Percentiles rank a stretch among this genome's conserved stretches.
phyloP scores from a whole-genome alignment of 2,113 vertebrate genomes.

The Acrocephalus kingi region DNA sequence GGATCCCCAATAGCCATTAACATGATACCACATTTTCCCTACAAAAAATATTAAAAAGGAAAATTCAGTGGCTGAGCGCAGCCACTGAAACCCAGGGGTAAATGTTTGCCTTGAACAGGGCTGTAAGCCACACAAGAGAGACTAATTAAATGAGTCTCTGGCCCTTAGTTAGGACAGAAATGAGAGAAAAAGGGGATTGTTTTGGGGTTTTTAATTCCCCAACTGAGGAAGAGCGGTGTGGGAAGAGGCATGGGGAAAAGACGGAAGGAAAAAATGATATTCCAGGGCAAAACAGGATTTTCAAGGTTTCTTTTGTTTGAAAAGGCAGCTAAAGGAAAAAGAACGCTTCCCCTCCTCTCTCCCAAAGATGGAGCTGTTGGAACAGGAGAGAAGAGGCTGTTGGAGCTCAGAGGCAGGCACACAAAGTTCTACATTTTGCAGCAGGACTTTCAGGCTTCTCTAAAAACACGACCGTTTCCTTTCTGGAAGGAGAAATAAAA shows the following conservation, averaged over 20 bases:
- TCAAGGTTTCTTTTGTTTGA: slow-evolving; percentile 23
- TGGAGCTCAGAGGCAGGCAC: not conserved
- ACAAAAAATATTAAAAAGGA: not conserved
- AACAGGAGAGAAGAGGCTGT: slow-evolving; percentile 51
- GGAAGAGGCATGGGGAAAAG: not conserved
- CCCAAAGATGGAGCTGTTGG: slow-evolving; percentile 82
- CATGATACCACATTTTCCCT: slow-evolving; percentile 12
- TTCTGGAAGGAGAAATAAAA: slow-evolving; percentile 75
- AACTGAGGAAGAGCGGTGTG: not conserved
- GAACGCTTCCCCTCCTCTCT: not conserved
- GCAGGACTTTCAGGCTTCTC: slow-evolving; percentile 63
- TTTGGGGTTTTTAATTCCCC: not conserved
- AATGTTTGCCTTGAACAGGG: not conserved
- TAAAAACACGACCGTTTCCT: slow-evolving; percentile 53
- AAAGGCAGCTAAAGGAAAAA: not conserved
- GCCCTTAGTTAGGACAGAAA: slow-evolving; percentile 9
- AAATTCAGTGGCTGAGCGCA: not conserved
- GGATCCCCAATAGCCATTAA: slow-evolving; percentile 36
- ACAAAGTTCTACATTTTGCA: slow-evolving; percentile 26
- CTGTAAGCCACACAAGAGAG: not conserved
- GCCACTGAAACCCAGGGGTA: not conserved
- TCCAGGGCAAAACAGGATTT: not conserved
- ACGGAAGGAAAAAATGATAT: not conserved
- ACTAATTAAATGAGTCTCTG: slow-evolving; percentile 1
- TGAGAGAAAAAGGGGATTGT: not conserved